Percentiles rank a stretch among this genome's conserved stretches.
Evolutionary conservation across 92 coral and sea anemone species (phyloP).

Genomic region (Plumapathes pennacea): DNA sequence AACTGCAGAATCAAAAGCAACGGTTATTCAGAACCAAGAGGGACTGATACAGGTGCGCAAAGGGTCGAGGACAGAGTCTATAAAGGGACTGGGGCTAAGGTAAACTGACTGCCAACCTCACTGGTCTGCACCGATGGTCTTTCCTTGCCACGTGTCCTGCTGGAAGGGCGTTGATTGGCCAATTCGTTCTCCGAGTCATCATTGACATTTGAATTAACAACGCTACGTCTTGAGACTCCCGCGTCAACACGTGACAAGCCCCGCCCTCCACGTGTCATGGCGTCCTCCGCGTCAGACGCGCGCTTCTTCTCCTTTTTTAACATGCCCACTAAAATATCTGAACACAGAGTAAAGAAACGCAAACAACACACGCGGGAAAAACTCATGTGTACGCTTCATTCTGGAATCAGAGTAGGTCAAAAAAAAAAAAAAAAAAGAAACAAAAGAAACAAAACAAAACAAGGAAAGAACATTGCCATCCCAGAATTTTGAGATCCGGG

Average conservation of each 20-base stretch:
- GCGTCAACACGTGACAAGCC: not conserved
- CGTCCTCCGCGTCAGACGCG: slow-evolving; percentile 40
- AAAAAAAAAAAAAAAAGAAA: no score
- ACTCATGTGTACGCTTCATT: no score
- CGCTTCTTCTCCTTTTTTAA: slow-evolving; percentile 92
- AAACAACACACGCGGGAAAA: no score
- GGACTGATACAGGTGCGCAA: not conserved
- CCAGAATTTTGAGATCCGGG: no score
- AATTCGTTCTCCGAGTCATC: slow-evolving; percentile 55
- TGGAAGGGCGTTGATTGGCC: slow-evolving; percentile 10
- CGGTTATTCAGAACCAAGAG: not conserved
- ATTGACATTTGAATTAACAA: no score
- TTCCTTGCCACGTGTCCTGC: slow-evolving; percentile 43
- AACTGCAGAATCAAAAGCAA: slow-evolving; percentile 14
- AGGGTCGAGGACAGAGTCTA: not conserved
- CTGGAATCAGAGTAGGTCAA: no score
- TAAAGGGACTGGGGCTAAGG: not conserved
- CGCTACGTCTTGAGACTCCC: no score
- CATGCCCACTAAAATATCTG: slow-evolving; percentile 96
- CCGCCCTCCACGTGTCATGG: slow-evolving; percentile 32
- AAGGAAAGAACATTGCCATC: no score
- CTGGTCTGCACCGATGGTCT: slow-evolving; percentile 50
- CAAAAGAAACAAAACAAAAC: no score
- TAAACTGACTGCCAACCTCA: slow-evolving; percentile 28
- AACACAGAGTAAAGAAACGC: no score